Evolutionary conservation across 2,888 invertebrate genomes (phyloP), one percentile per base, ranked within the genome.

Genomic region (Eupelmus urozonus): DNA sequence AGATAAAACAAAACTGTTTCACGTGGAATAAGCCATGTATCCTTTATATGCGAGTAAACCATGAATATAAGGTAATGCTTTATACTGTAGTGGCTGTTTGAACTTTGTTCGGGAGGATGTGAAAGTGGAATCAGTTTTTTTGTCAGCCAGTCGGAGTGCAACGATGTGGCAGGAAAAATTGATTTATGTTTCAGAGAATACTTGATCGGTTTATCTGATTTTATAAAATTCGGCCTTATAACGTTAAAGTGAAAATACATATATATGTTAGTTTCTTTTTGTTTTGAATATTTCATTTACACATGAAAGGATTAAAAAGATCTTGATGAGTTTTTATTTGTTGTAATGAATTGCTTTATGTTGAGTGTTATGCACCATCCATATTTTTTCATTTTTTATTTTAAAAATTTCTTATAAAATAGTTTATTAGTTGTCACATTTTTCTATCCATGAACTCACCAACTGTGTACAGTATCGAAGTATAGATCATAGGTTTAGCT

Each of bases 91-190:
- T 16, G 63, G 25, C n/a, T 51, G 63, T 73, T 65, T 73, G 63
- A 63, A 73, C 55, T 73, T 73, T 65, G 20, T 45, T 55, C 23
- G 42, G 23, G 49, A 70, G 70, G 45, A 73, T 65, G 73, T 73
- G 63, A 73, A 73, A 73, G 73, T 65, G 65, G 65, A 25, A 57
- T 29, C 2, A n/a, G 25, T 13, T 23, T 53, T 63, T 42, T 42
- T 20, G 9, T 42, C 9, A 7, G 45, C 16, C 13, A 9, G 20
- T 45, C 9, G 9, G 1, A 23, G 27, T 13, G 18, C 13, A 62
- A 34, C 16, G 18, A 27, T 23, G 40, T n/a, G 29, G 16, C 42
- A n/a, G 42, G 55, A 63, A 63, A 73, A 73, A 73, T 65, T 63
- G 42, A 73, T 73, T 63, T 65, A 57, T 45, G 27, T 16, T 63